Base-by-base conservation (phyloP, 1,140 invertebrate genomes). In the Thaumetopoea pityocampa region DNA sequence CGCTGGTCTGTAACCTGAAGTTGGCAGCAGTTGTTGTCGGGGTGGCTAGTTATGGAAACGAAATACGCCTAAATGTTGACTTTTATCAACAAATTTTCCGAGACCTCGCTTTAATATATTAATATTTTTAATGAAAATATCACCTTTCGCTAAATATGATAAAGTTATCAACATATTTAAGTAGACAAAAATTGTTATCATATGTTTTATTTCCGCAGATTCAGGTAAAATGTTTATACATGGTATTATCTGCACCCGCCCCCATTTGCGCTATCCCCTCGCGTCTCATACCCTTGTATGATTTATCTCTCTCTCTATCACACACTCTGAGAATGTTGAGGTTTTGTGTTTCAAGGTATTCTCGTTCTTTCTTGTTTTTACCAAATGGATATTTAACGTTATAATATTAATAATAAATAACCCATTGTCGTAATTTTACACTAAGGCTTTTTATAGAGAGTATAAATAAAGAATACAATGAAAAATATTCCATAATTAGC, bases 321-420 rank as follows among this genome's bases (percentile, higher is more conserved):
- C 54, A 51, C 29, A n/a, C n/a, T n/a, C n/a, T 41, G 51, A 52
- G 28, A 40, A 45, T 33, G 56, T 60, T 60, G 71, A 82, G 74
- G 78, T 82, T 78, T 82, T 72, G 76, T 60, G 78, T 82, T 80
- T 40, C 78, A 41, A 80, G 63, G 32, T 55, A 60, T 68, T 67
- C 57, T 41, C 11, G n/a, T 7, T 9, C n/a, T 32, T 36, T 29
- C 38, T 5, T 32, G 6, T 20, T 24, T 32, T 34, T 17, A n/a
- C 12, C 15, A 15, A 26, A 37, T 23, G 6, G 12, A 2, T 7
- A 9, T 14, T 18, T 28, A 8, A 20, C 33, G 3, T 11, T 11
- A 3, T 24, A 5, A 20, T 27, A n/a, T 12, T 36, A 9, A 8
- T 3, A 3, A 11, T 4, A 35, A 26, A n/a, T 7, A 17, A n/a